Base-by-base conservation (phyloP, 2,113 vertebrate genomes). In the Hemibagrus wyckioides region DNA sequence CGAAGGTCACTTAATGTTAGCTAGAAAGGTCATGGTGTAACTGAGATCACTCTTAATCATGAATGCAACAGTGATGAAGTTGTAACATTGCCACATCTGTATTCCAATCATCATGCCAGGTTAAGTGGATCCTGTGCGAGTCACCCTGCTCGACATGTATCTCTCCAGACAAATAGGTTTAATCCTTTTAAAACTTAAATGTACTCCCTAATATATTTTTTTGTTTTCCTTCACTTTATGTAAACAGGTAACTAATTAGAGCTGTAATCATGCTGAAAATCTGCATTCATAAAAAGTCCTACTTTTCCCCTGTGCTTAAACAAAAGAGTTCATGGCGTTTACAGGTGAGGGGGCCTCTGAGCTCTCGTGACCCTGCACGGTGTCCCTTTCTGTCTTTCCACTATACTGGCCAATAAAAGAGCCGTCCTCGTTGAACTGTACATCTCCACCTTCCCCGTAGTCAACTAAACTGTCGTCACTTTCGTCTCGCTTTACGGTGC, bases 401-500 rank as follows among this genome's bases (percentile, higher is more conserved):
- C 98, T 99, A 91, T 99, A 99, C 90, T 99, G 97, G 92, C 98
- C 98, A 89, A 99, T 99, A 95, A 99, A 99, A 39, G 98, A 99
- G 92, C 98, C 98, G 87, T 99, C 98, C 94, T 99, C 98, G 93
- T 99, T 99, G 96, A 99, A 99, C 92, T 99, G 98, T 88, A 97
- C 97, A 54, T 99, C 99, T 91, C 97, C 98, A 82, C 97, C 98
- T 94, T 99, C 98, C 88, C 97, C 97, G 95, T 99, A 99, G 96
- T 99, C 97, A 94, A 99, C 98, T 95, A 99, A 96, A 95, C 98
- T 99, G 94, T 99, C 98, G 89, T 99, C 98, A 89, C 98, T 99
- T 91, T 98, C 97, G 90, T 97, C 97, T 88, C 98, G 96, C 96
- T 97, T 98, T 95, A 99, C 97, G 92, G 97, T 99, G 91, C 97